These are phyloP conservation scores for Genyomyrus donnyi DNA, from an alignment of 2,113 vertebrate species.

Conservation along the genomic window DNA sequence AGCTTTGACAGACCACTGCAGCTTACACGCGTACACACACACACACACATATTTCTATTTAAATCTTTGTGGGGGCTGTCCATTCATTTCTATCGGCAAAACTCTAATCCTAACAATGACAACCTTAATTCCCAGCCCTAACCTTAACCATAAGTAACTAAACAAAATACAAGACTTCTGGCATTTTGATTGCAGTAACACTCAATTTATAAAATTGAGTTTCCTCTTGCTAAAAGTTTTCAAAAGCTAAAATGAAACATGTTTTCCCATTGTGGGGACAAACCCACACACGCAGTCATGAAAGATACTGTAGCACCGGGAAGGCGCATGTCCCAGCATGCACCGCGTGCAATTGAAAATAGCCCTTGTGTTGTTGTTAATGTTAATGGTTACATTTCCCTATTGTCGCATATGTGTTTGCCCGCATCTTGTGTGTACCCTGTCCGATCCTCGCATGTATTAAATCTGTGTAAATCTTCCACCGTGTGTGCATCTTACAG, in stretches of 20 bases:
- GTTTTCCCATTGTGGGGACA: not conserved
- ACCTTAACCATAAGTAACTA: not conserved
- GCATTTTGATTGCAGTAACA: not conserved
- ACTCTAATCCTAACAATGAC: not conserved
- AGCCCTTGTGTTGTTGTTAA: too few species aligned
- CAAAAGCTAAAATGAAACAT: not conserved
- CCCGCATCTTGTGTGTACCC: too few species aligned
- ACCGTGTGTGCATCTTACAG: too few species aligned
- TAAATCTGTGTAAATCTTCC: too few species aligned
- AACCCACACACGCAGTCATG: not conserved
- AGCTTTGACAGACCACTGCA: not conserved
- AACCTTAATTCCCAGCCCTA: not conserved
- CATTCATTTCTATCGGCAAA: not conserved
- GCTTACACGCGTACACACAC: not conserved
- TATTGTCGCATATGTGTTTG: too few species aligned
- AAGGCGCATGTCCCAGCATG: too few species aligned
- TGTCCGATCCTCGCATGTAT: too few species aligned
- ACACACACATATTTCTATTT: not conserved
- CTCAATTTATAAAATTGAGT: not conserved
- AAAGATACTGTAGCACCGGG: not conserved
- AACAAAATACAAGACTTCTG: not conserved
- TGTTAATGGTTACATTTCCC: too few species aligned
- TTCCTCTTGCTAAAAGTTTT: not conserved
- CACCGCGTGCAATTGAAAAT: too few species aligned
- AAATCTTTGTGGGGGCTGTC: not conserved